Evolutionary conservation across 2,113 vertebrate genomes (phyloP).

Genomic region (Pangasianodon gigas): DNA sequence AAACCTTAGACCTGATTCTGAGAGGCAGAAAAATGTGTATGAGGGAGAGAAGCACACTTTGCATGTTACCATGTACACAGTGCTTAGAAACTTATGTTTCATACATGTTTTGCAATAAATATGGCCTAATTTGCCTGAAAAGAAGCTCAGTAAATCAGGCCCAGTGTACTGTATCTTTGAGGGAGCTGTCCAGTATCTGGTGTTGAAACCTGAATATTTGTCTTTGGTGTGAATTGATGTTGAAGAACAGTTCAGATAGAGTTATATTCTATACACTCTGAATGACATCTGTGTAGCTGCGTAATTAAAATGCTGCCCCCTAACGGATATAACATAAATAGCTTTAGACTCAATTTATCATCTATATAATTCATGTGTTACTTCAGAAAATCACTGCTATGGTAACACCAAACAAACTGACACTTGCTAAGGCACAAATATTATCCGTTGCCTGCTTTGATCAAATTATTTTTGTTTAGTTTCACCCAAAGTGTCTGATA

Average conservation of each 20-base stretch:
- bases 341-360: neutral
- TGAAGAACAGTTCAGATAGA: neutral
- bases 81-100: neutral
- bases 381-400: neutral
- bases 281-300: neutral
- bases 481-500: neutral
- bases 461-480: neutral
- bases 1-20: no score
- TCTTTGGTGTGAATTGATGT: neutral
- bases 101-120: neutral
- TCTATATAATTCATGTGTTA: neutral
- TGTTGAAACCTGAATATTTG: slow-evolving; percentile 18
- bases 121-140: neutral
- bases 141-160: neutral
- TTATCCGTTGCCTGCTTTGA: neutral
- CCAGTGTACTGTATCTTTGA: neutral
- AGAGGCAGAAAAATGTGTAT: neutral
- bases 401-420: neutral
- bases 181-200: slow-evolving; percentile 28
- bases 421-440: neutral
- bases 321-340: neutral
- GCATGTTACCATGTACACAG: neutral
- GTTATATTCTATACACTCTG: neutral
- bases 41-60: neutral
- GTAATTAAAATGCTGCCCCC: neutral